phyloP scores from a whole-genome alignment of 2,797 vertebrate species.

The Erethizon dorsatum region DNA sequence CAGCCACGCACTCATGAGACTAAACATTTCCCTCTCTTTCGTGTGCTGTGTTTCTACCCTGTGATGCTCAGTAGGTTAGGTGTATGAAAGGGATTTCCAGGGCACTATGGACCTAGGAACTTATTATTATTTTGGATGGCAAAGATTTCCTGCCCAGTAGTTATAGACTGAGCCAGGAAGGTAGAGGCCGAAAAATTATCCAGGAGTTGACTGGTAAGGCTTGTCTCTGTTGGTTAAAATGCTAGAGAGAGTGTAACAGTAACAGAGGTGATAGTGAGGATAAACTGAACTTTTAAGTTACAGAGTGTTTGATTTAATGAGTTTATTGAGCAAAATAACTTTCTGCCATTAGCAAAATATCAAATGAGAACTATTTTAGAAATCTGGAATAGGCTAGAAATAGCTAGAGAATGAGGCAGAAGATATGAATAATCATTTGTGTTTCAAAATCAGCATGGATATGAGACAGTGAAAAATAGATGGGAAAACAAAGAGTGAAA shows the following conservation, averaged over 20 bases:
- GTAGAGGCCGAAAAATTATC: neutral
- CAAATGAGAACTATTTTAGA: conserved; percentile 16
- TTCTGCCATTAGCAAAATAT: neutral
- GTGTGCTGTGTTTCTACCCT: neutral
- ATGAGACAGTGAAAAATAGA: neutral
- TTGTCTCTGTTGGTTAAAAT: neutral
- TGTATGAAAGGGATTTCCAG: neutral
- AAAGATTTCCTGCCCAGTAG: neutral
- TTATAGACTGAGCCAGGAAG: neutral
- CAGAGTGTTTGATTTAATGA: neutral
- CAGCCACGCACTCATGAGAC: too few species aligned
- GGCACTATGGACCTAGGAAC: neutral
- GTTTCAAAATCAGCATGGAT: neutral
- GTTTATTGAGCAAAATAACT: neutral
- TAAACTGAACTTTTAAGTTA: neutral
- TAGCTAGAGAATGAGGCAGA: conserved; percentile 5
- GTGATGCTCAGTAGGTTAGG: neutral
- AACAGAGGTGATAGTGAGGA: neutral
- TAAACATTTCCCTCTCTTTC: too few species aligned
- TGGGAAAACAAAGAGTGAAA: neutral
- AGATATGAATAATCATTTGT: neutral
- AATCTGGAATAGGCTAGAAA: neutral
- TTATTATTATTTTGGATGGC: neutral
- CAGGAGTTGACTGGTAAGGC: neutral
- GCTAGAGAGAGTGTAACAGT: neutral